Evolutionary conservation across 2,888 invertebrate genomes (phyloP).

Genomic region (Drepana falcataria): DNA sequence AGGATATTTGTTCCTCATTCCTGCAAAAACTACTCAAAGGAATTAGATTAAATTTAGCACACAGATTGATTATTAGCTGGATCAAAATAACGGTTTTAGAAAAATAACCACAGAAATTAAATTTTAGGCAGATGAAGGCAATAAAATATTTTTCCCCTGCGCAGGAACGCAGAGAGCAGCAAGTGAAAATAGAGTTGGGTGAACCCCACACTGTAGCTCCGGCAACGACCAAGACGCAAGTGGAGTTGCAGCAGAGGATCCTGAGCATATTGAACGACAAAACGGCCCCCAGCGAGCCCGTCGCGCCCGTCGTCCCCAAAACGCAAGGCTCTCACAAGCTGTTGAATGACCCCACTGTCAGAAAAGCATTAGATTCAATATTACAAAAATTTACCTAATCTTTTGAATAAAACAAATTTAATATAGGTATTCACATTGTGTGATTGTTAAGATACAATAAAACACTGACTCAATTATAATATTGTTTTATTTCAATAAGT

Average conservation of each 20-base stretch:
- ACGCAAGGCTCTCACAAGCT: constrained; percentile 67
- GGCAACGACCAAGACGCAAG: constrained; percentile 77
- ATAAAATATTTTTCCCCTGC: constrained; percentile 6
- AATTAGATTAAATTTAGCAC: too few species aligned
- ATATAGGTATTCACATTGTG: background rate
- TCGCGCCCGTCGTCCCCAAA: constrained; percentile 33
- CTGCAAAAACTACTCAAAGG: too few species aligned
- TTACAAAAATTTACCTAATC: constrained; percentile 61
- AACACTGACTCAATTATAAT: constrained; percentile 34
- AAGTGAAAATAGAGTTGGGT: constrained; percentile 86
- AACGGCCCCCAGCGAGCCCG: constrained; percentile 38
- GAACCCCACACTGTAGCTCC: constrained; percentile 77
- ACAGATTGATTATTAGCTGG: too few species aligned
- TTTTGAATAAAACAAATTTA: background rate
- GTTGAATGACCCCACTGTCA: constrained; percentile 87
- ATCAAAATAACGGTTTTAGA: too few species aligned
- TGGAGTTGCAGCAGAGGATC: constrained; percentile 87
- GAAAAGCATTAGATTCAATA: constrained; percentile 87
- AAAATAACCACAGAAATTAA: too few species aligned
- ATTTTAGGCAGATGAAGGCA: too few species aligned
- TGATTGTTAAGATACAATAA: constrained; percentile 19
- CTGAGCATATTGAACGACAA: constrained; percentile 87
- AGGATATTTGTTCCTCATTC: too few species aligned
- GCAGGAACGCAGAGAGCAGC: constrained; percentile 85
- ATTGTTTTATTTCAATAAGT: constrained; percentile 68